Conservation (phyloP, 2,113 vertebrate species). For the Odontophorus gujanensis region DNA sequence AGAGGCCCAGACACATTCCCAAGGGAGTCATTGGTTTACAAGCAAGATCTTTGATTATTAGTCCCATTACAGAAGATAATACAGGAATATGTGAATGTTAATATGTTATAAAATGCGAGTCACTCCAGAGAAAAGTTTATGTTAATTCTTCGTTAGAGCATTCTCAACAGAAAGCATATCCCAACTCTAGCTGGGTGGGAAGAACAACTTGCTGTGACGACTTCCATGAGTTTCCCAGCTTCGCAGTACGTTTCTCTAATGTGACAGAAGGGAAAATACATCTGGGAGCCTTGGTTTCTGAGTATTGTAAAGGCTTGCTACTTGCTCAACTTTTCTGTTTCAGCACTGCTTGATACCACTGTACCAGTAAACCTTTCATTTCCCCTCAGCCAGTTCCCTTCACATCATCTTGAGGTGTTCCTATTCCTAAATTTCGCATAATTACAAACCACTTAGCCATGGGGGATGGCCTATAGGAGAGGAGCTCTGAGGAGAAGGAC, state of each 20-base stretch:
- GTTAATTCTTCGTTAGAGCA: not conserved
- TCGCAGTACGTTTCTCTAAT: rapidly evolving
- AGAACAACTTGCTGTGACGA: not conserved
- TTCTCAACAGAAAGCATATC: not conserved
- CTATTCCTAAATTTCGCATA: not conserved
- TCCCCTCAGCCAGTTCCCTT: not conserved
- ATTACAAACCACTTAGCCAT: not conserved
- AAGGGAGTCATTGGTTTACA: not conserved
- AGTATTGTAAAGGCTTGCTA: not conserved
- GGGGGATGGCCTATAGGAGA: no score
- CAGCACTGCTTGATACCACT: not conserved
- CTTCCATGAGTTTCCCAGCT: not conserved
- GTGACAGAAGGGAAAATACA: not conserved
- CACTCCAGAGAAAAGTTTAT: not conserved
- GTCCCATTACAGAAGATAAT: not conserved
- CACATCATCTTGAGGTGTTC: not conserved
- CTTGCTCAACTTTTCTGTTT: not conserved
- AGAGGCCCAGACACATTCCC: not conserved
- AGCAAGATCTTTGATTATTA: not conserved
- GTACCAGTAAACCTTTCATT: not conserved
- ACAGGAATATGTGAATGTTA: not conserved
- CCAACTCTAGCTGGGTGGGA: not conserved
- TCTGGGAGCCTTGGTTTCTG: not conserved
- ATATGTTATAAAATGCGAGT: constrained; percentile 2
- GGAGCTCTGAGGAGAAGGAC: no score